Conservation (phyloP, 2,888 invertebrate genomes). For the Patella caerulea region DNA sequence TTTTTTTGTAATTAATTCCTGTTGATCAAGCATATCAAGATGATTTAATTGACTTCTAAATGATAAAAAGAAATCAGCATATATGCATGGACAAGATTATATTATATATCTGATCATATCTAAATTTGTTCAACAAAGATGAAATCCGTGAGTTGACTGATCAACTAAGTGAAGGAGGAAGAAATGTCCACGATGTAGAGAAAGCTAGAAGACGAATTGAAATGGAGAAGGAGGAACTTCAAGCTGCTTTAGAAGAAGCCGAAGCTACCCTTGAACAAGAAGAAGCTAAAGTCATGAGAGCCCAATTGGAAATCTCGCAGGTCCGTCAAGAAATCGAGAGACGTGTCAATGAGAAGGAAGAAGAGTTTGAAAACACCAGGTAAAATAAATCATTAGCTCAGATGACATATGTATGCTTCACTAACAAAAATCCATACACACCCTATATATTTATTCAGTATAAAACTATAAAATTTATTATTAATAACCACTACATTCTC, state of each 20-base stretch:
- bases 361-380: conserved; percentile 97
- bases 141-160: conserved; percentile 90
- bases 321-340: conserved; percentile 99
- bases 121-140: conserved; percentile 74
- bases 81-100: too few relatives aligned
- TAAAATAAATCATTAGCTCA: conserved; percentile 31
- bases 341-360: conserved; percentile 99
- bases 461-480: too few relatives aligned
- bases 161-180: not conserved
- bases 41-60: too few relatives aligned
- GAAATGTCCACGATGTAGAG: not conserved
- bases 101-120: too few relatives aligned
- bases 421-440: too few relatives aligned
- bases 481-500: too few relatives aligned
- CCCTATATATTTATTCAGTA: too few relatives aligned
- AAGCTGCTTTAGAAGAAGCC: conserved; percentile 97
- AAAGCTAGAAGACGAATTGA: conserved; percentile 97
- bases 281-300: conserved; percentile 74
- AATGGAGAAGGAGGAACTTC: conserved; percentile 98
- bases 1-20: too few relatives aligned
- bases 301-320: conserved; percentile 96
- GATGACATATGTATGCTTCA: too few relatives aligned
- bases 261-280: conserved; percentile 98
- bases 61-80: too few relatives aligned
- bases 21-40: too few relatives aligned